Evolutionary conservation across 2,797 vertebrate species (phyloP).

Genomic region (Leuciscus waleckii): DNA sequence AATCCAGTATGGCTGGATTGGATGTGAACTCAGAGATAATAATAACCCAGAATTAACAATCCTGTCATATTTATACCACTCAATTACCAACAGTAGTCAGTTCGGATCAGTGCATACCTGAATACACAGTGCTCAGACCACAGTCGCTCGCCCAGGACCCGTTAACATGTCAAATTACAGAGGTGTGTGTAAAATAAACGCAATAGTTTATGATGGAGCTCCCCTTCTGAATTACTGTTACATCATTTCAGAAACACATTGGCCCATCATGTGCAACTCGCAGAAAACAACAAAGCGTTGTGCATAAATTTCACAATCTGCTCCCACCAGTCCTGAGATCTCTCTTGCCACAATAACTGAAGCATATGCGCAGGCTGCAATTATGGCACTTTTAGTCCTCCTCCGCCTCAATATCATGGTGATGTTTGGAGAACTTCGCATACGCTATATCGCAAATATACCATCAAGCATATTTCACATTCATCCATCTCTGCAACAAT

Average conservation of each 20-base stretch:
- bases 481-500: too few relatives aligned
- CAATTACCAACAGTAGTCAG: constrained; percentile 33
- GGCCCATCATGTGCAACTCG: not conserved
- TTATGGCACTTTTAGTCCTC: too few relatives aligned
- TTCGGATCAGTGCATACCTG: constrained; percentile 9
- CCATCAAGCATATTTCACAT: too few relatives aligned
- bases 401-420: too few relatives aligned
- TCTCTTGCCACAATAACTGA: too few relatives aligned
- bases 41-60: constrained; percentile 66
- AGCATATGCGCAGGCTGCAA: too few relatives aligned
- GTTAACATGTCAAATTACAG: constrained; percentile 17
- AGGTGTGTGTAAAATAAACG: constrained; percentile 9
- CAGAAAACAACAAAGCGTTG: not conserved
- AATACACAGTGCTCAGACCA: not conserved
- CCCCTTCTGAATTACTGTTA: not conserved
- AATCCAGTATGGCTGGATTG: constrained; percentile 58
- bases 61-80: constrained; percentile 33
- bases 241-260: not conserved
- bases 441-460: too few relatives aligned
- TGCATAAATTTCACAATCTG: too few relatives aligned
- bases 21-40: constrained; percentile 62
- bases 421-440: too few relatives aligned
- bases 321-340: too few relatives aligned
- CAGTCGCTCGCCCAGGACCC: not conserved
- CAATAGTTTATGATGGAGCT: not conserved